Conservation (phyloP, 2,113 vertebrate genomes). For the Casuarius casuarius region DNA sequence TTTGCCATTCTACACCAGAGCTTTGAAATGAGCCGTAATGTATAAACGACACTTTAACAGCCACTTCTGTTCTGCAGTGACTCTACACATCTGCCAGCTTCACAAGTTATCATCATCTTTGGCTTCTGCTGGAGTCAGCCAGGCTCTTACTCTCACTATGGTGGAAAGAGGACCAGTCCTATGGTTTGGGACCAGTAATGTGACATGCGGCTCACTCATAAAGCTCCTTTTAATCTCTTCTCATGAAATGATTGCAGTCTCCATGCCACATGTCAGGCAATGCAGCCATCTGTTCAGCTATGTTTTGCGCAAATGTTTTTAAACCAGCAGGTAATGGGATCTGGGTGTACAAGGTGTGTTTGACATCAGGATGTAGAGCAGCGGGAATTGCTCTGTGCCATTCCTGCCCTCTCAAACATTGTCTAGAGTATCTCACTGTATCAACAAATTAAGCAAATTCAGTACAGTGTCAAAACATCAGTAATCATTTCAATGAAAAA, state of each 20-base stretch:
- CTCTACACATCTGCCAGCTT: background rate
- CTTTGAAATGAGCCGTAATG: background rate
- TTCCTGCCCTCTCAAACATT: background rate
- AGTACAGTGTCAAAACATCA: background rate
- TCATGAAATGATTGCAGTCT: background rate
- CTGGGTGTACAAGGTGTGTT: background rate
- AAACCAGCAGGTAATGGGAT: background rate
- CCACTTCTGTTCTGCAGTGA: background rate
- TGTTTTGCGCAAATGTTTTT: background rate
- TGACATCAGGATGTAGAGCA: background rate
- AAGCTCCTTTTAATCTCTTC: background rate
- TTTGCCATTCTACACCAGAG: rapidly evolving
- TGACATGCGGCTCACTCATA: background rate
- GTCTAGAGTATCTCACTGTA: background rate
- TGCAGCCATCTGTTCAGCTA: background rate
- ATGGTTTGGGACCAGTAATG: background rate
- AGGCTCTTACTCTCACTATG: background rate
- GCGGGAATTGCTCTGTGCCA: background rate
- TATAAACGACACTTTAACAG: background rate
- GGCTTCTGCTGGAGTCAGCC: background rate
- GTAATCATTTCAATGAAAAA: background rate
- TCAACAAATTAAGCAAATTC: background rate
- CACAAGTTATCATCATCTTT: background rate
- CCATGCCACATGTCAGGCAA: background rate
- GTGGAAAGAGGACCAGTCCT: background rate